Base-by-base conservation (phyloP, 2,797 vertebrate species). In the Amblyopsis hoosieri region DNA sequence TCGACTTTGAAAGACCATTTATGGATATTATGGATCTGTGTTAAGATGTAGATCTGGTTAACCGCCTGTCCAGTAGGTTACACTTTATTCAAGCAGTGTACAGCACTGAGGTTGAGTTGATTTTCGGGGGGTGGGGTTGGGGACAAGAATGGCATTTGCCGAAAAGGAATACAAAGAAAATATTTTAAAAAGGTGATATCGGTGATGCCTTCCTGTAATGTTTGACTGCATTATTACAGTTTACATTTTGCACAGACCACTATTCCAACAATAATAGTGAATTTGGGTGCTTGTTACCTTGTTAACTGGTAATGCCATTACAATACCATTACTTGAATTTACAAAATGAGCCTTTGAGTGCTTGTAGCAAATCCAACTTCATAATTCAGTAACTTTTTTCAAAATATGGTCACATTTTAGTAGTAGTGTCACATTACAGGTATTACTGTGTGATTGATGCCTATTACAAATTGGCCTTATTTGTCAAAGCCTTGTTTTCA, bases 331-430 rank as follows among this genome's bases (percentile, higher is more conserved):
- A 55, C 57, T 50, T 71, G 37, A 23, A 75, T n/a, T 63, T 64
- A 72, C 60, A 73, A 51, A 75, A 57, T 63, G 72, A 65, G 72
- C 74, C 71, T 80, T 57, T 45, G 17, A 72, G 75, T 86, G 76
- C 82, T 86, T 79, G 87, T 90, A 90, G 89, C 89, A 89, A 81
- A 80, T 59, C 74, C 13, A 54, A 74, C 66, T 62, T 65, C 65
- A 73, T 14, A 79, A 69, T 42, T n/a, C 29, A 29, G 19, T 31
- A 12, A 45, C n/a, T 29, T 54, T 47, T 70, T 68, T 56, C 47
- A 15, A 11, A 65, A 8, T 60, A 77, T 56, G 54, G 56, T 56
- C 60, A 17, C 6, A 55, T 64, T 49, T 33, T 13, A 47, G 60
- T 50, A 14, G 8, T 33, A 62, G 29, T 55, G 19, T 55, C 56